A percentile compares a stretch with the other conserved stretches of the same genome.
Conservation (phyloP, 2,888 invertebrate genomes). For the Dyspetes luteomarginatus region DNA sequence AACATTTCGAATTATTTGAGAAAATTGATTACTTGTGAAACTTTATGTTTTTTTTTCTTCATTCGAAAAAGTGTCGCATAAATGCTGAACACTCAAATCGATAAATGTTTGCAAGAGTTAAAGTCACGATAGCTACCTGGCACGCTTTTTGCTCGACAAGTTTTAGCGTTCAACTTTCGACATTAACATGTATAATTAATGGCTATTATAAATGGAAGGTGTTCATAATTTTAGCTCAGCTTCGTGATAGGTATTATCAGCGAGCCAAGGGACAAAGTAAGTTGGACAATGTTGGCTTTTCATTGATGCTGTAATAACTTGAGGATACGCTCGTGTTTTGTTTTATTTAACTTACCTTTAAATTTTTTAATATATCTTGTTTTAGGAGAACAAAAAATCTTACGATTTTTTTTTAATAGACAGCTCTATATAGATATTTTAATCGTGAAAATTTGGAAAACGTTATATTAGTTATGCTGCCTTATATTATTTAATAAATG, state of each 20-base stretch:
- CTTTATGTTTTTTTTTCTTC: constrained; percentile 1
- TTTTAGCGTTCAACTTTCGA: constrained; percentile 38
- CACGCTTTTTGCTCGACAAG: constrained; percentile 7
- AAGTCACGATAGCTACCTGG: constrained; percentile 29
- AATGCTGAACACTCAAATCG: background rate
- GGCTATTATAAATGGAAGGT: constrained; percentile 46
- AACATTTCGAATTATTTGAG: background rate
- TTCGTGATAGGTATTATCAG: constrained; percentile 7
- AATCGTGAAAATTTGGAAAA: too few species aligned
- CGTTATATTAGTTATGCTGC: too few species aligned
- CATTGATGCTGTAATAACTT: background rate
- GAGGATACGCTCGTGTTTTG: background rate
- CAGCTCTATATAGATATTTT: too few species aligned
- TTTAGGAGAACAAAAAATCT: too few species aligned
- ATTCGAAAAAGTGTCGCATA: constrained; percentile 26
- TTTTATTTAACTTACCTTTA: background rate
- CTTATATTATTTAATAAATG: too few species aligned
- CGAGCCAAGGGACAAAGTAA: background rate
- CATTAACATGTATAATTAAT: constrained; percentile 55
- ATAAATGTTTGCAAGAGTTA: background rate
- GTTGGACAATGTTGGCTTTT: constrained; percentile 13
- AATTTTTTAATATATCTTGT: too few species aligned
- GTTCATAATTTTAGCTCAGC: constrained; percentile 17
- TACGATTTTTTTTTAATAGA: too few species aligned
- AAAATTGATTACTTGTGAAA: constrained; percentile 20